Base-by-base conservation (phyloP, 2,113 vertebrate genomes). In the Lagopus muta region DNA sequence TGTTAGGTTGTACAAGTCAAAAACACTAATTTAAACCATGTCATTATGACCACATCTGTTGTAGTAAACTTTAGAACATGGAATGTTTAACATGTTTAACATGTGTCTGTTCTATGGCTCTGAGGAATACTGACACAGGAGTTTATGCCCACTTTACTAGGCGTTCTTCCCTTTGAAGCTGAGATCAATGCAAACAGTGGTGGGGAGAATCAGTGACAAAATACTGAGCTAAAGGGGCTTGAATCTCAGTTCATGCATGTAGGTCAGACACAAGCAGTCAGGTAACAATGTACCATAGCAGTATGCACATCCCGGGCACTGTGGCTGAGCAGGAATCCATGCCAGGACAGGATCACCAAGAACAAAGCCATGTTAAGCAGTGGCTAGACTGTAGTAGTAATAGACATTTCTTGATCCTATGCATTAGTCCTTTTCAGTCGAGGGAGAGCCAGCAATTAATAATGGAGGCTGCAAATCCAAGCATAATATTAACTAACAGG, bases 271-370 rank as follows among this genome's bases (percentile, higher is more conserved):
- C 9, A 4, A 1, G 8, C n/a, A 86, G 15, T 2, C 21, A 38
- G 12, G 11, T 13, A 34, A 19, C 3, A 14, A 10, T 43, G 13
- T 2, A 0, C 25, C 10, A 10, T 17, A 22, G 21, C 24, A 43
- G 3, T 38, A 45, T 2, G 6, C n/a, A 22, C 10, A 52, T 7
- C 36, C 34, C 2, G 15, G 52, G 34, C 18, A 43, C 61, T 13
- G 40, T 4, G 19, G 34, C 36, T 38, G 4, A 32, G 55, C 32
- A 15, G 0, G 0, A 0, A 60, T 50, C 11, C 42, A 17, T 0
- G 1, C 9, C 2, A 73, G 15, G 52, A 28, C 28, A 30, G 9
- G 28, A 16, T 30, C 52, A 54, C 25, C 52, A 28, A 54, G n/a
- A 8, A 28, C 55, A 86, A 57, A 85, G 54, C 36, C 3, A 2